These are phyloP conservation scores for Hydropsyche tenuis DNA, from an alignment of 1,140 invertebrate genomes.

Conservation along the genomic window DNA sequence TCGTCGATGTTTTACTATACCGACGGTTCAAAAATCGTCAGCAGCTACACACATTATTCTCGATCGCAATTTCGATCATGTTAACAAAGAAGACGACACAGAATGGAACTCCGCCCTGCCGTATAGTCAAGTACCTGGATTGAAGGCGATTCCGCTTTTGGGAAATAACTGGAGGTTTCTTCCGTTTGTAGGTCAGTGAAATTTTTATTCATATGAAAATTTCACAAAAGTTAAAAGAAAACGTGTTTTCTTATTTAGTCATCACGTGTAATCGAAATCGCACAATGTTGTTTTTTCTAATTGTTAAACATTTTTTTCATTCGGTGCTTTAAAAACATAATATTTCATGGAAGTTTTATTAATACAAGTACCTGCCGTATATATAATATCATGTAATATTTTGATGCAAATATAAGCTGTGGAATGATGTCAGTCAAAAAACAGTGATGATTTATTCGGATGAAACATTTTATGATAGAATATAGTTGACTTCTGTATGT, in stretches of 20 bases:
- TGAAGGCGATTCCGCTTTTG: slow-evolving; percentile 74
- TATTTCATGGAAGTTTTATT: background rate
- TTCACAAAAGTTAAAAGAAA: background rate
- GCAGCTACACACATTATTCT: background rate
- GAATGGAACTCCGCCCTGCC: slow-evolving; percentile 52
- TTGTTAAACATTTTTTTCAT: background rate
- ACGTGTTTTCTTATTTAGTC: background rate
- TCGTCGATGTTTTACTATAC: background rate
- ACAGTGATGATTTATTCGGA: background rate
- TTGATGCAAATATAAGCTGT: background rate
- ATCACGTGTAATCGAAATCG: background rate
- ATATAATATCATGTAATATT: background rate
- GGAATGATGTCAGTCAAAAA: background rate
- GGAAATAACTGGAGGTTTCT: slow-evolving; percentile 87
- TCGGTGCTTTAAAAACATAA: background rate
- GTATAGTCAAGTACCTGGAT: slow-evolving; percentile 74
- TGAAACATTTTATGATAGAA: background rate
- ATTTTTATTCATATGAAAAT: background rate
- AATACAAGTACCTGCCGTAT: background rate
- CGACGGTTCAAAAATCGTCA: background rate
- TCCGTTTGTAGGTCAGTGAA: slow-evolving; percentile 60
- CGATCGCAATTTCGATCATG: no score
- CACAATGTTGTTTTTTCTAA: background rate
- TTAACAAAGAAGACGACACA: slow-evolving; percentile 40
- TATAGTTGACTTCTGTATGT: background rate